Conservation (phyloP, 2,888 invertebrate genomes). For the Alentia gelatinosa region DNA sequence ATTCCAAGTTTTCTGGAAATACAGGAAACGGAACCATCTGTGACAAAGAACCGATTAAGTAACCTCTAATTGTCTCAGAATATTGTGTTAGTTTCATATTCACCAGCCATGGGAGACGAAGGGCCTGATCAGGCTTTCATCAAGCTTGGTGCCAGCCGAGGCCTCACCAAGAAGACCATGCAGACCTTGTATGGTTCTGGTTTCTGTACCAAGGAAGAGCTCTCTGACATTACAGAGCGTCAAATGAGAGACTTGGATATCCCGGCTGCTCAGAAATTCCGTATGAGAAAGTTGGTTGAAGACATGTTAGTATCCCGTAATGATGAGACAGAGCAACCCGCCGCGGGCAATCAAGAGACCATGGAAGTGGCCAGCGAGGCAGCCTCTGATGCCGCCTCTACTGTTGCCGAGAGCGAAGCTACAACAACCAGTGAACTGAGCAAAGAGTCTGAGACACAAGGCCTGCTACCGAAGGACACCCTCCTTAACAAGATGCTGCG, state of each 20-base stretch:
- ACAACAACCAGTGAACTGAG: too few relatives aligned
- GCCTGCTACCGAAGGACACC: not conserved
- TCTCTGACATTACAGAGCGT: not conserved
- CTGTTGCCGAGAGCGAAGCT: not conserved
- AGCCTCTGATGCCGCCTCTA: not conserved
- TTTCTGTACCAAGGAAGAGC: not conserved
- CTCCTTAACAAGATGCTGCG: constrained; percentile 10
- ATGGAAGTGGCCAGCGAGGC: not conserved
- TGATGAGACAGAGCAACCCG: not conserved
- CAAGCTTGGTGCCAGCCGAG: not conserved
- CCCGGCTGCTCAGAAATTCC: constrained; percentile 13
- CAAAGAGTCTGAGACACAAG: not conserved
- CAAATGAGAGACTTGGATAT: constrained; percentile 2
- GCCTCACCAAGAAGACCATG: constrained; percentile 32
- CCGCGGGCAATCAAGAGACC: not conserved
- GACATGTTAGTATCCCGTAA: not conserved
- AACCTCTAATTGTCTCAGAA: not conserved
- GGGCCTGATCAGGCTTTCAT: not conserved
- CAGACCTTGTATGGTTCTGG: not conserved
- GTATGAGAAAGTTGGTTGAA: not conserved
- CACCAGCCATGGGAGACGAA: not conserved
- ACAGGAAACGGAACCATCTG: not conserved
- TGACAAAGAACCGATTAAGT: not conserved
- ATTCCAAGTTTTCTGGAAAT: not conserved
- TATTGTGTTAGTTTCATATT: not conserved